These are phyloP conservation scores for Hyposoter didymator DNA, from an alignment of 2,888 invertebrate genomes.

Conservation along the genomic window DNA sequence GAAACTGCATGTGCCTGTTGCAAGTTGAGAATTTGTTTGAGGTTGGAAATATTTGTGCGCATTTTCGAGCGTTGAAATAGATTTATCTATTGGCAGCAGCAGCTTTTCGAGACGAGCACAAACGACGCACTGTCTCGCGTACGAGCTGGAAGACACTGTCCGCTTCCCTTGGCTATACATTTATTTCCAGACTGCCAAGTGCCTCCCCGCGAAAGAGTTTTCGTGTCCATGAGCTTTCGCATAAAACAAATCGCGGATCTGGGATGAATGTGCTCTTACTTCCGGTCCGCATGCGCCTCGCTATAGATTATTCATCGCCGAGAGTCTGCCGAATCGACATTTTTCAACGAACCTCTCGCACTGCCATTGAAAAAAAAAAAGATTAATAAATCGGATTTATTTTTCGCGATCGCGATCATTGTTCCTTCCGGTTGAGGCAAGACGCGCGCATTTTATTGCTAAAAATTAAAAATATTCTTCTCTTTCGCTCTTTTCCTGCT, in stretches of 20 bases:
- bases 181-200: slow-evolving; percentile 66
- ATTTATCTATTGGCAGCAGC: slow-evolving; percentile 41
- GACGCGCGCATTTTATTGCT: not conserved
- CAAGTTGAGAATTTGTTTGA: not conserved
- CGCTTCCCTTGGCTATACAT: no score
- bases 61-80: slow-evolving; percentile 28
- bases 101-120: no score
- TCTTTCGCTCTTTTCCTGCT: slow-evolving; percentile 17
- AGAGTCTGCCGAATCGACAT: slow-evolving; percentile 48
- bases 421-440: not conserved
- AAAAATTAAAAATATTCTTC: slow-evolving; percentile 43
- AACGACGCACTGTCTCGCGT: slow-evolving; percentile 10
- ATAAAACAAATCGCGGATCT: slow-evolving; percentile 28
- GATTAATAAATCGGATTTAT: not conserved
- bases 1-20: slow-evolving; percentile 18
- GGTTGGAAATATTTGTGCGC: not conserved
- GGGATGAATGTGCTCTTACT: slow-evolving; percentile 59
- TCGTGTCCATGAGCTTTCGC: slow-evolving; percentile 28
- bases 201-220: slow-evolving; percentile 36
- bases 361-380: no score
- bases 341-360: slow-evolving; percentile 44
- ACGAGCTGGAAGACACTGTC: not conserved
- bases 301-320: slow-evolving; percentile 52
- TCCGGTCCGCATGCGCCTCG: slow-evolving; percentile 44
- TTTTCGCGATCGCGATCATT: not conserved